Percentiles rank a stretch among this genome's conserved stretches.
Evolutionary conservation across 2,797 vertebrate genomes (phyloP).

Genomic region (Poecilia wingei): DNA sequence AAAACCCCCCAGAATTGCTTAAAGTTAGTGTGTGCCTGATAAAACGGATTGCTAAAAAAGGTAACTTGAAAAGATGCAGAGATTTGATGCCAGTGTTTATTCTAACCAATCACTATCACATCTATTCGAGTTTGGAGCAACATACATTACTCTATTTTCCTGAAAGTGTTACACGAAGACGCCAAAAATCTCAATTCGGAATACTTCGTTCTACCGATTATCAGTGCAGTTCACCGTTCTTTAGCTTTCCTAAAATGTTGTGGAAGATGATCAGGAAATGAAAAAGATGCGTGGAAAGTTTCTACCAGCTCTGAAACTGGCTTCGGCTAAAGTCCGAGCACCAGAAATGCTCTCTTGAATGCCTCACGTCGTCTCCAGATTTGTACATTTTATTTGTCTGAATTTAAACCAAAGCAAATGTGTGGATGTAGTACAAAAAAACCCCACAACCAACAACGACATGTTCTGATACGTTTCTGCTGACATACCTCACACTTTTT

Average conservation of each 20-base stretch:
- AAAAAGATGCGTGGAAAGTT: slow-evolving; percentile 14
- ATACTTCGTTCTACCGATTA: not conserved
- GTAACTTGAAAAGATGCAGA: not conserved
- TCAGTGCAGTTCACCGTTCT: not conserved
- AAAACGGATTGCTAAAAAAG: not conserved
- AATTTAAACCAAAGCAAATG: not conserved
- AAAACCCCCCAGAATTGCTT: not conserved
- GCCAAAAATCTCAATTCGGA: not conserved
- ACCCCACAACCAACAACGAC: not conserved
- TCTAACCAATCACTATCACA: not conserved
- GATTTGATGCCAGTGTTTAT: not conserved
- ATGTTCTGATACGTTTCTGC: not conserved
- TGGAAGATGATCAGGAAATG: not conserved
- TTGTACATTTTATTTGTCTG: not conserved
- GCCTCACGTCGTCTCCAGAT: not conserved
- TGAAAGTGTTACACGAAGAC: not conserved
- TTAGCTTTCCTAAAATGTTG: not conserved
- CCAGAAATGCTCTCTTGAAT: not conserved
- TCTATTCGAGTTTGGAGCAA: not conserved
- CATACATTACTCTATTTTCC: not conserved
- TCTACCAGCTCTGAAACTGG: slow-evolving; percentile 8
- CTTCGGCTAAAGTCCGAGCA: not conserved
- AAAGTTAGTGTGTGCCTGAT: not conserved
- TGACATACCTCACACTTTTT: not conserved
- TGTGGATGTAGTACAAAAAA: not conserved